These are phyloP conservation scores for Globodera ellingtonae DNA, from an alignment of 1,140 invertebrate species.

Conservation along the genomic window DNA sequence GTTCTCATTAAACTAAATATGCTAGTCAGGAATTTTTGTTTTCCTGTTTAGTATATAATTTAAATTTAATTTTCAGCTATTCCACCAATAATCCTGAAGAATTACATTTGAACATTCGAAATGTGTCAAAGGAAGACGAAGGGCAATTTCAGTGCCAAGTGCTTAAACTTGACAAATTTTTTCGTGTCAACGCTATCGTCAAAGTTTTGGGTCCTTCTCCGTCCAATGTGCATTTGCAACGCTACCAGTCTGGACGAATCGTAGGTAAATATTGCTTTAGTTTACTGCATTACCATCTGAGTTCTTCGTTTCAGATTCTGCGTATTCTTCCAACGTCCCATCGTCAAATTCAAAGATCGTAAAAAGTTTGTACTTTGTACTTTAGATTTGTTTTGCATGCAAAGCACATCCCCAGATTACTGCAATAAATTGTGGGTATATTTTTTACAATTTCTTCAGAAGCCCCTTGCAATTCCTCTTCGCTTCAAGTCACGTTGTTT, in stretches of 20 bases:
- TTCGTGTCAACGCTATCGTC: slow-evolving; percentile 33
- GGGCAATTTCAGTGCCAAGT: slow-evolving; percentile 52
- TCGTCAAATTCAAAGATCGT: neutral
- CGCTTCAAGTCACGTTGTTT: neutral
- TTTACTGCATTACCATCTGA: too few species aligned
- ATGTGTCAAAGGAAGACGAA: slow-evolving; percentile 46
- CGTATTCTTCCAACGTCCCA: neutral
- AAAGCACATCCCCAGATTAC: too few species aligned
- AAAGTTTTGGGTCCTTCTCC: slow-evolving; percentile 52
- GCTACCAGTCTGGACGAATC: slow-evolving; percentile 40
- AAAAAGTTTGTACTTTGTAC: neutral
- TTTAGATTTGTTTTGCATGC: too few species aligned
- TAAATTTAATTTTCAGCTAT: slow-evolving; percentile 27
- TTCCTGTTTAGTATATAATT: neutral
- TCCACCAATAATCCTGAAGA: slow-evolving; percentile 40
- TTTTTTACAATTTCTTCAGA: too few species aligned
- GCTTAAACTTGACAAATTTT: slow-evolving; percentile 19
- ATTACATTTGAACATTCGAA: slow-evolving; percentile 48
- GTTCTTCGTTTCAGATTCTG: too few species aligned
- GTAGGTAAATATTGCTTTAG: slow-evolving; percentile 3
- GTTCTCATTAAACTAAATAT: too few species aligned
- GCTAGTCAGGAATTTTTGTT: neutral
- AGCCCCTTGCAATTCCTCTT: too few species aligned
- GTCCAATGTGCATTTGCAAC: slow-evolving; percentile 31
- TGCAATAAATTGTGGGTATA: too few species aligned